Evolutionary conservation across 2,797 vertebrate genomes (phyloP), one percentile per base, ranked within the genome.

Genomic region (Galago senegalensis): DNA sequence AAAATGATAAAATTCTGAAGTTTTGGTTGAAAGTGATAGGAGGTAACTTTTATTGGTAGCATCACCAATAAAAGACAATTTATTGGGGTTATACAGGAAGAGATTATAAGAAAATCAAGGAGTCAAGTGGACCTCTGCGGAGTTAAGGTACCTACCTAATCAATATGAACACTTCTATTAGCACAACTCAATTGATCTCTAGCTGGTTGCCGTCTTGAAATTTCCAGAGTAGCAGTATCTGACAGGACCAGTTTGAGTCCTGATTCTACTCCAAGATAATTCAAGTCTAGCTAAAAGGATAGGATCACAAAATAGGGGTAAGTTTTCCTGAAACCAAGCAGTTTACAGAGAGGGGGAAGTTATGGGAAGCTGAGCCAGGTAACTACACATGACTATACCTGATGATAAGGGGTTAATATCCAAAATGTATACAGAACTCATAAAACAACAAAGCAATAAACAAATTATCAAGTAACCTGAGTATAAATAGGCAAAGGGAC

Each of bases 1-100:
- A 69, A 83, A 96, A 37, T 49, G n/a, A 65, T 91, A 53, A 63
- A 94, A 96, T 93, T 92, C 37, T 94, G 23, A 93, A 65, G 7
- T 76, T 94, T 87, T 25, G 4, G 1, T 80, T 56, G 60, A 87
- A 61, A 89, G 18, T 88, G 73, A 34, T 6, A 83, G 20, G 60
- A 89, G 80, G 25, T 89, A 92, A 76, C 75, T 87, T 27, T 76
- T 58, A 31, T 20, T 87, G 88, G 27, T 87, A 91, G 27, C 31
- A 53, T 94, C 67, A 87, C 23, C 7, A 46, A 73, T 81, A 81
- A 72, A 89, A 63, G 6, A 34, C 84, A 88, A 79, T 61, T 89
- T 63, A 77, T 82, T 77, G 70, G n/a, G 37, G 85, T 10, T 20
- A 77, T 82, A 58, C 9, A 82, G 34, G 20, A 80, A 93, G n/a